phyloP scores from a whole-genome alignment of 1,140 invertebrate genomes.

The Arion vulgaris region DNA sequence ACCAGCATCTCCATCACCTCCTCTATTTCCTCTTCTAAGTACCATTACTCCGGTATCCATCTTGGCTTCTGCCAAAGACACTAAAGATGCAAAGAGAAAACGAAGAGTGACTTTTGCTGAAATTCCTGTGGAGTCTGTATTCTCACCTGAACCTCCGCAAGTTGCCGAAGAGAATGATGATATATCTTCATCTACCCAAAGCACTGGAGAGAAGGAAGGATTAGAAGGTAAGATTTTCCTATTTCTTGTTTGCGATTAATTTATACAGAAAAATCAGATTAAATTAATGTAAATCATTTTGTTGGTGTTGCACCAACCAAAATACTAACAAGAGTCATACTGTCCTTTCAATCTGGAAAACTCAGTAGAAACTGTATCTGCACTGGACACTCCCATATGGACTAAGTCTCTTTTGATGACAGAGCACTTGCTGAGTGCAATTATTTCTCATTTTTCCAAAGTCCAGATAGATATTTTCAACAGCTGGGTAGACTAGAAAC shows the following conservation, averaged over 20 bases:
- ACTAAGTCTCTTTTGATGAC: too few relatives aligned
- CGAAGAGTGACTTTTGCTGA: conserved; percentile 66
- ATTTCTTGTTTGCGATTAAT: background rate
- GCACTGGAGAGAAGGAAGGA: background rate
- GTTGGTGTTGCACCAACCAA: too few relatives aligned
- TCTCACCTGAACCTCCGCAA: conserved; percentile 30
- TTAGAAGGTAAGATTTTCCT: background rate
- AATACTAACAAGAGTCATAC: too few relatives aligned
- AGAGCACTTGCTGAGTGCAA: too few relatives aligned
- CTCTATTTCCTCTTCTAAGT: conserved; percentile 24
- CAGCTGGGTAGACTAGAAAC: too few relatives aligned
- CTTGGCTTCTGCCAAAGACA: conserved; percentile 47
- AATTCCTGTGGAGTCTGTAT: conserved; percentile 42
- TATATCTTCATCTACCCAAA: conserved; percentile 30
- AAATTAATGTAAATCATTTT: too few relatives aligned
- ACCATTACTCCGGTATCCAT: conserved; percentile 47
- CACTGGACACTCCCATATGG: too few relatives aligned
- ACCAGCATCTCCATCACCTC: conserved; percentile 35
- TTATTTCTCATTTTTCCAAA: too few relatives aligned
- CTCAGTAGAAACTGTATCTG: too few relatives aligned
- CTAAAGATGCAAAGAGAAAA: conserved; percentile 52
- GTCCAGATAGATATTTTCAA: too few relatives aligned
- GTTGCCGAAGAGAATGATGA: conserved; percentile 14
- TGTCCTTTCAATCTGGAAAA: too few relatives aligned
- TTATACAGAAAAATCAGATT: too few relatives aligned